Conservation (phyloP, 37 sponge, comb jelly and placozoan species). For the Beroe ovata region DNA sequence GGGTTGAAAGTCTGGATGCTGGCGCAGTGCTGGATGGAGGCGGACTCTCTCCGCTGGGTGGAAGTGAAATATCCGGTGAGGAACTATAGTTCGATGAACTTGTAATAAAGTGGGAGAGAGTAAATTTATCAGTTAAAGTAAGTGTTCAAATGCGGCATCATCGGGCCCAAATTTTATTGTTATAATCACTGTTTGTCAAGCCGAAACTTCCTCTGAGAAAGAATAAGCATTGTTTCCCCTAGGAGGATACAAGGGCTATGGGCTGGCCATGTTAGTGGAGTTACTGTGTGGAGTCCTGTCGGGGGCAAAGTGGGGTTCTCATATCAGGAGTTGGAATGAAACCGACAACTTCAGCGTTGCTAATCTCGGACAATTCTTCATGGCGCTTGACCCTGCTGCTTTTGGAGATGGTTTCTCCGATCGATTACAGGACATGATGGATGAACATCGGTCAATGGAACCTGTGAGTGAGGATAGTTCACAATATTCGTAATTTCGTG, state of each 20-base stretch:
- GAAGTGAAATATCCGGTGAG: conserved; percentile 76
- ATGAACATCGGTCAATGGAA: conserved; percentile 73
- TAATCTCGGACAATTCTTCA: conserved; percentile 85
- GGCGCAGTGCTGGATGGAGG: conserved; percentile 72
- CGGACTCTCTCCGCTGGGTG: conserved; percentile 82
- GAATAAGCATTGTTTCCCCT: too few relatives aligned
- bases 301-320: conserved; percentile 76
- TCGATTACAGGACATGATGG: conserved; percentile 74
- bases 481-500: too few relatives aligned
- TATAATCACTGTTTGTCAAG: too few relatives aligned
- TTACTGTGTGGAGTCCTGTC: conserved; percentile 83
- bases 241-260: conserved; percentile 93
- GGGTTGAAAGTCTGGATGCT: conserved; percentile 73
- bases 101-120: too few relatives aligned
- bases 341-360: conserved; percentile 63
- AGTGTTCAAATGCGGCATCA: too few relatives aligned
- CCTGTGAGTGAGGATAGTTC: conserved; percentile 77
- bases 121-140: too few relatives aligned
- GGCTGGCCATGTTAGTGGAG: conserved; percentile 89
- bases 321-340: conserved; percentile 74
- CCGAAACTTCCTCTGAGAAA: too few relatives aligned
- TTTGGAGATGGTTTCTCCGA: conserved; percentile 81
- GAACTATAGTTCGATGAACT: too few relatives aligned
- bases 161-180: too few relatives aligned
- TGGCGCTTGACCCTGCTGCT: conserved; percentile 80